These are phyloP conservation scores for Pollenia amentaria DNA, from an alignment of 2,888 invertebrate genomes.

Conservation along the genomic window DNA sequence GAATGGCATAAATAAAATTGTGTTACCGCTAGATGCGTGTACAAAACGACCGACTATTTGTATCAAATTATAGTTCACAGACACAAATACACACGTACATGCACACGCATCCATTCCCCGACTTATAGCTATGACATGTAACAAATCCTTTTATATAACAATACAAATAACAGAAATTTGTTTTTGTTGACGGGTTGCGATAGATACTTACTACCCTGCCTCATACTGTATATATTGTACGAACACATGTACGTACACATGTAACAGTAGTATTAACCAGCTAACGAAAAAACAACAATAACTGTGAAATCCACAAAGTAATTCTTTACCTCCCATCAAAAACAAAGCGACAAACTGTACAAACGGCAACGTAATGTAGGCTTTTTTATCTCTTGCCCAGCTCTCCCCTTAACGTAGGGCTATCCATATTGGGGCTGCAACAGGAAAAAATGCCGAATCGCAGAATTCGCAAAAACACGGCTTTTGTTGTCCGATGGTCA, in stretches of 20 bases:
- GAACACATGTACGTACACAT: background rate
- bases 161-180: slow-evolving; percentile 62
- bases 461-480: no score
- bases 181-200: slow-evolving; percentile 36
- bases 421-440: background rate
- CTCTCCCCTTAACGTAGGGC: background rate
- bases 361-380: slow-evolving; percentile 68
- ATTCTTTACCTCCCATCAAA: slow-evolving; percentile 61
- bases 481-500: no score
- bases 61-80: slow-evolving; percentile 47
- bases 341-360: slow-evolving; percentile 58
- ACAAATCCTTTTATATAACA: slow-evolving; percentile 68
- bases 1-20: slow-evolving; percentile 11
- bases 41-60: slow-evolving; percentile 8
- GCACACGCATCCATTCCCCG: background rate
- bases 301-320: slow-evolving; percentile 38
- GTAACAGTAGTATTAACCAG: slow-evolving; percentile 14
- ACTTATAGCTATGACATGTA: slow-evolving; percentile 56
- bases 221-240: background rate
- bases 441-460: background rate
- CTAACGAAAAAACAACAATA: background rate
- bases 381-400: slow-evolving; percentile 60
- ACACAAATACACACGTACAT: background rate
- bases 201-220: background rate
- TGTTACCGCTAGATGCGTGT: background rate